Evolutionary conservation across 2,113 vertebrate species (phyloP).

Genomic region (Paramisgurnus dabryanus): DNA sequence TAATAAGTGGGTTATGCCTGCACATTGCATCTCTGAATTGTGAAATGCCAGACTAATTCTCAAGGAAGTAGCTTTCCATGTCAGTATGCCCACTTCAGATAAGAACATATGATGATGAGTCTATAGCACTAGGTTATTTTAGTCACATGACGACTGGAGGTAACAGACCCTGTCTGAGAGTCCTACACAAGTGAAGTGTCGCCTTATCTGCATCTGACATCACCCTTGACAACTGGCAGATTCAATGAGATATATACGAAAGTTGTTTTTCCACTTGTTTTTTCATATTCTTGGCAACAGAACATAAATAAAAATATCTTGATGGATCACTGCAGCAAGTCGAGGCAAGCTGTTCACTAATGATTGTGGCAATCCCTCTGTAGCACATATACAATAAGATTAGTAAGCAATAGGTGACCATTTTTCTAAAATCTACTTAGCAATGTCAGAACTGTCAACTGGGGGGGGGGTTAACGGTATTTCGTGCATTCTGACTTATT

Average conservation of each 20-base stretch:
- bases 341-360: constrained; percentile 46
- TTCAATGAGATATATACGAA: neutral
- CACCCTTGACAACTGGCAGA: constrained; percentile 49
- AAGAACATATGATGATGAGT: constrained; percentile 6
- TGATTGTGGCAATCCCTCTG: constrained; percentile 33
- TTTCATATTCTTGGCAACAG: constrained; percentile 46
- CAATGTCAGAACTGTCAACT: neutral
- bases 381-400: constrained; percentile 25
- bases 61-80: neutral
- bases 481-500: too few relatives aligned
- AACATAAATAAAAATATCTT: constrained; percentile 48
- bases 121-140: constrained; percentile 22
- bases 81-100: neutral
- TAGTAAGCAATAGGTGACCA: constrained; percentile 35
- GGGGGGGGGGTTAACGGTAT: too few relatives aligned
- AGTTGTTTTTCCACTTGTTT: neutral
- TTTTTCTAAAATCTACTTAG: neutral
- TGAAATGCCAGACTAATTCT: constrained; percentile 31
- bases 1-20: constrained; percentile 52
- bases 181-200: constrained; percentile 49
- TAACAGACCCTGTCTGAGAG: constrained; percentile 16
- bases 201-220: constrained; percentile 57
- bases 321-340: constrained; percentile 19
- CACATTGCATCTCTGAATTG: constrained; percentile 1
- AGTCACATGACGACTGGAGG: neutral